These are phyloP conservation scores for Resseliella maxima DNA, from an alignment of 2,888 invertebrate genomes.

Conservation along the genomic window DNA sequence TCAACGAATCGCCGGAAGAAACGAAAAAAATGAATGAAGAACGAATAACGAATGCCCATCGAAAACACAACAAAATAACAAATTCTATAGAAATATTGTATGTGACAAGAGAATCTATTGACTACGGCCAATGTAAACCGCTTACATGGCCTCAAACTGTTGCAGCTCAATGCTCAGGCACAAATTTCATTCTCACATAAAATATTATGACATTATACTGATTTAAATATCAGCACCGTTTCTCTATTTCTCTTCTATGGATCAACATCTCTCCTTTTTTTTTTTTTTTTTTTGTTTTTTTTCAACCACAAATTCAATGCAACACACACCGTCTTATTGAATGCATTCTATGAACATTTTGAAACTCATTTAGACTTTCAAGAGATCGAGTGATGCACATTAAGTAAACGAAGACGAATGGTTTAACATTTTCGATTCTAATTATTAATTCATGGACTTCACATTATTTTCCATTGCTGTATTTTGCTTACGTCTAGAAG, in stretches of 20 bases:
- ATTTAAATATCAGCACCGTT: constrained; percentile 38
- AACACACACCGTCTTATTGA: constrained; percentile 1
- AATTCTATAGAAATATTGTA: constrained; percentile 48
- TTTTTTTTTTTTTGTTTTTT: neutral
- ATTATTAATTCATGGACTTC: constrained; percentile 54
- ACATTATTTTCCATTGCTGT: constrained; percentile 40
- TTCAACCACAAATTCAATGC: neutral
- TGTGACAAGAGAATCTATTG: constrained; percentile 16
- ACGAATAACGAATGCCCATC: neutral
- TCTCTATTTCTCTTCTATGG: neutral
- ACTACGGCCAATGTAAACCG: neutral
- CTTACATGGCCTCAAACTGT: neutral
- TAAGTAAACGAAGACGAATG: constrained; percentile 53
- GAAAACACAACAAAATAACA: neutral
- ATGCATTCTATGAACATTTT: constrained; percentile 38
- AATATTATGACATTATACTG: constrained; percentile 50
- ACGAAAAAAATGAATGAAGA: neutral
- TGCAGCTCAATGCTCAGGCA: neutral
- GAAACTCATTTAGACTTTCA: neutral
- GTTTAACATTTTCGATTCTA: constrained; percentile 42
- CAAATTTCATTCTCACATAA: constrained; percentile 53
- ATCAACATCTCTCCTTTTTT: no score
- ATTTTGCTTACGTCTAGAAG: neutral
- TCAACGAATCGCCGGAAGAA: constrained; percentile 8
- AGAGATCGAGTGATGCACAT: constrained; percentile 41